Conservation (phyloP, 2,797 vertebrate genomes). For the Novumbra hubbsi region DNA sequence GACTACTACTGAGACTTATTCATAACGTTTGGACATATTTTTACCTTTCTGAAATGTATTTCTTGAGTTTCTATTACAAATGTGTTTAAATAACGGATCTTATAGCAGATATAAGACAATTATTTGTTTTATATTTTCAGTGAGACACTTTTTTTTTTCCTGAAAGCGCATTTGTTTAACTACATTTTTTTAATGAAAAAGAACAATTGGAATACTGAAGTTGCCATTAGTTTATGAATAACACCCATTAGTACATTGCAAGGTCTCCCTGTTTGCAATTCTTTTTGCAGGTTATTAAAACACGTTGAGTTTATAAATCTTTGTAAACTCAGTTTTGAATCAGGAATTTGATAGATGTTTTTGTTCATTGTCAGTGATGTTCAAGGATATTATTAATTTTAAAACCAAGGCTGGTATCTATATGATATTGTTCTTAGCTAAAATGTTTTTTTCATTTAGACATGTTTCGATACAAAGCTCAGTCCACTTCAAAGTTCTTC, state of each 20-base stretch:
- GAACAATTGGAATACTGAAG: slow-evolving; percentile 14
- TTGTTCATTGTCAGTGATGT: background rate
- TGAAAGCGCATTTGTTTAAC: background rate
- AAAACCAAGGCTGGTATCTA: background rate
- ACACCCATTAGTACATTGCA: slow-evolving; percentile 14
- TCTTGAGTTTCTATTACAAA: slow-evolving; percentile 18
- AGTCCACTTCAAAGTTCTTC: slow-evolving; percentile 34
- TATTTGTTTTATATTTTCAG: background rate
- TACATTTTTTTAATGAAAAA: slow-evolving; percentile 15
- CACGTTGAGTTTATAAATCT: background rate
- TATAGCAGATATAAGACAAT: background rate
- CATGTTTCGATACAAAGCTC: slow-evolving; percentile 18
- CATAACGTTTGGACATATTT: slow-evolving; percentile 22
- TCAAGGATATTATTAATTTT: slow-evolving; percentile 3
- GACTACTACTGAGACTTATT: slow-evolving; percentile 24
- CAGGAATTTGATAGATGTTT: slow-evolving; percentile 7
- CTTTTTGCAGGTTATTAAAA: slow-evolving; percentile 23
- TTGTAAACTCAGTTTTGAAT: background rate
- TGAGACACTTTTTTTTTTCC: background rate
- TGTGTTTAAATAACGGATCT: background rate
- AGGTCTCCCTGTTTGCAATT: background rate
- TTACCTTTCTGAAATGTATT: slow-evolving; percentile 10
- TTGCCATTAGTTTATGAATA: slow-evolving; percentile 33
- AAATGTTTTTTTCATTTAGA: slow-evolving; percentile 23
- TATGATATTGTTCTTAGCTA: no score